phyloP scores from a whole-genome alignment of 2,113 vertebrate genomes.

The Rynchops niger region DNA sequence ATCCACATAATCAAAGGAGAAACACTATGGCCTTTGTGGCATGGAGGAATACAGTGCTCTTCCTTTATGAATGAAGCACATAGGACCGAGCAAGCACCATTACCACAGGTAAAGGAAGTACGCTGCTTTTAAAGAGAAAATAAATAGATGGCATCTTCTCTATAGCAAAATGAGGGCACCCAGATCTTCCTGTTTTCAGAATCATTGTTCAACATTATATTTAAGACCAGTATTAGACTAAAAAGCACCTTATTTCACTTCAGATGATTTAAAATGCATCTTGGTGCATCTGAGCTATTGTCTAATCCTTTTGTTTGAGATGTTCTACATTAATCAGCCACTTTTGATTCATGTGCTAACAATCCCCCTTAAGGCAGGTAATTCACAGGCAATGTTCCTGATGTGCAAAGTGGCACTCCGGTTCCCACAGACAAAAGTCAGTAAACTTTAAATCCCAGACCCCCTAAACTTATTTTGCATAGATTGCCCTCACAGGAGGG shows the following conservation, averaged over 20 bases:
- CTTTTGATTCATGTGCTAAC: conserved; percentile 51
- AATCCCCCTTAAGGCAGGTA: conserved; percentile 40
- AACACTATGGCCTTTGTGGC: conserved; percentile 31
- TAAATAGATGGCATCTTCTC: conserved; percentile 14
- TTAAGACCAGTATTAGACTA: background rate
- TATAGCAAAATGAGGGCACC: background rate
- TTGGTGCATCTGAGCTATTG: background rate
- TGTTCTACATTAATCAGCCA: conserved; percentile 23
- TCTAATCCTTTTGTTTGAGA: conserved; percentile 47
- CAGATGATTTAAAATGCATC: conserved; percentile 25
- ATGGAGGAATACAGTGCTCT: conserved; percentile 22
- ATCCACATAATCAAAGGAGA: conserved; percentile 18
- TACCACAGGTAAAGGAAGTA: background rate
- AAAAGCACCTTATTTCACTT: conserved; percentile 20
- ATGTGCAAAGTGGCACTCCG: background rate
- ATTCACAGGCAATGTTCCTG: background rate
- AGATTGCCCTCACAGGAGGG: background rate
- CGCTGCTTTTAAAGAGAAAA: conserved; percentile 2
- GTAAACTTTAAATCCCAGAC: conserved; percentile 46
- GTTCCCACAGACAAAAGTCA: conserved; percentile 21
- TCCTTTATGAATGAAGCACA: conserved; percentile 26
- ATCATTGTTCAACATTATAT: background rate
- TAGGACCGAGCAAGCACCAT: background rate
- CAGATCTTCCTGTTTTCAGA: background rate
- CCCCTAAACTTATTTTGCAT: conserved; percentile 33